phyloP scores from a whole-genome alignment of 1,140 invertebrate species.

The Ganaspis sp. region DNA sequence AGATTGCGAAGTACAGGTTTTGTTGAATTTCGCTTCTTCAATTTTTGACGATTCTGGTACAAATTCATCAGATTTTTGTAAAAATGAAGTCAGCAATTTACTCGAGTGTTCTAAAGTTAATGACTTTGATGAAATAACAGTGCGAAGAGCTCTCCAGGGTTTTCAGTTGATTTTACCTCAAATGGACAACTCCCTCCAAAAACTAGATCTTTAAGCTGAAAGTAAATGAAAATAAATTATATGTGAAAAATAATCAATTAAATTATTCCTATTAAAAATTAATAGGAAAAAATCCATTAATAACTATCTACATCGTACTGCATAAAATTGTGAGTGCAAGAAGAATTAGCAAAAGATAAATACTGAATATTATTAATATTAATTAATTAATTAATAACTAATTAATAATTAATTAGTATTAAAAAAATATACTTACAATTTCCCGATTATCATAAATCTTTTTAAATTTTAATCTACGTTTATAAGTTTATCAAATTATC shows the following conservation, averaged over 20 bases:
- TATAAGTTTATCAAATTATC: too few relatives aligned
- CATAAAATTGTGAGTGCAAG: too few relatives aligned
- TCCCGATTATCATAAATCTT: too few relatives aligned
- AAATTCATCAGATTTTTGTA: not conserved
- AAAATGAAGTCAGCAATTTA: not conserved
- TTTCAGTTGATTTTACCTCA: slow-evolving; percentile 39
- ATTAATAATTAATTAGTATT: too few relatives aligned
- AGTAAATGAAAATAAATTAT: not conserved
- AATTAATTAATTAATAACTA: too few relatives aligned
- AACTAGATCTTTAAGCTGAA: not conserved
- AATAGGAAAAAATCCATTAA: too few relatives aligned
- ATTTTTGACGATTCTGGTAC: not conserved
- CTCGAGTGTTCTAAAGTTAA: slow-evolving; percentile 21
- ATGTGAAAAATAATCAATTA: not conserved
- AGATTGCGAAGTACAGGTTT: not conserved
- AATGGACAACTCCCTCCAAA: slow-evolving; percentile 13
- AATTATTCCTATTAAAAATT: too few relatives aligned
- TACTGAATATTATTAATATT: too few relatives aligned
- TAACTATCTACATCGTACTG: too few relatives aligned
- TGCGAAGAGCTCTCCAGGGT: slow-evolving; percentile 47
- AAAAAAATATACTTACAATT: too few relatives aligned
- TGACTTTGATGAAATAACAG: slow-evolving; percentile 40
- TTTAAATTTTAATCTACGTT: too few relatives aligned
- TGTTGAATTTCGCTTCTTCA: not conserved
- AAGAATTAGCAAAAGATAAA: too few relatives aligned